phyloP scores from a whole-genome alignment of 2,797 vertebrate species.

The Premnoplex brunnescens region DNA sequence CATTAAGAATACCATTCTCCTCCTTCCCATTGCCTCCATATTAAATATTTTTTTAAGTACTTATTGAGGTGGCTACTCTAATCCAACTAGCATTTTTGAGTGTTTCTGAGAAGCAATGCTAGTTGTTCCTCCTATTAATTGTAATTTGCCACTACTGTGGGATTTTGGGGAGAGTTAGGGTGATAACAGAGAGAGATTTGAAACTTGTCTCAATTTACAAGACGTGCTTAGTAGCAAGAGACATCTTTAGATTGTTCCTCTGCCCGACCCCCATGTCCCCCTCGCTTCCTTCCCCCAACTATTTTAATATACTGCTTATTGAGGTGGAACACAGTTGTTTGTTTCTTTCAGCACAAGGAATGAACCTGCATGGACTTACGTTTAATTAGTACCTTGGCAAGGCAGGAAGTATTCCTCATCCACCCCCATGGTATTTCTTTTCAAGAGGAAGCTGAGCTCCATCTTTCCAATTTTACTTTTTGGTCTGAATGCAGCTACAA shows the following conservation, averaged over 20 bases:
- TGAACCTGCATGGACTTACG: neutral
- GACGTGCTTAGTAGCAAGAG: neutral
- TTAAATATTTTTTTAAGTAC: neutral
- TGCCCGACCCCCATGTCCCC: neutral
- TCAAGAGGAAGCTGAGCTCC: neutral
- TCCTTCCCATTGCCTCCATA: neutral
- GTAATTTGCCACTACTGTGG: neutral
- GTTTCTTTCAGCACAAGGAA: neutral
- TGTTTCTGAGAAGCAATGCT: neutral
- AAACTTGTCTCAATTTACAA: neutral
- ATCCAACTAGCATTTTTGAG: neutral
- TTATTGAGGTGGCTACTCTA: neutral
- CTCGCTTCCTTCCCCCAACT: too few species aligned
- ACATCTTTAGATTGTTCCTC: neutral
- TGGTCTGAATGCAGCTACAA: neutral
- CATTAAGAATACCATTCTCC: neutral
- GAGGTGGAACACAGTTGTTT: neutral
- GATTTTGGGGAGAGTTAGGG: neutral
- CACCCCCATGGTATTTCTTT: neutral
- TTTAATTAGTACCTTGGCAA: neutral
- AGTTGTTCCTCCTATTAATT: neutral
- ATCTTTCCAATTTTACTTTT: neutral
- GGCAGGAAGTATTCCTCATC: neutral
- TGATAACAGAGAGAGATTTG: neutral
- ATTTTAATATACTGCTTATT: neutral